Evolutionary conservation across 2,797 vertebrate genomes (phyloP), one percentile per base, ranked within the genome.

Genomic region (Coilia nasus): DNA sequence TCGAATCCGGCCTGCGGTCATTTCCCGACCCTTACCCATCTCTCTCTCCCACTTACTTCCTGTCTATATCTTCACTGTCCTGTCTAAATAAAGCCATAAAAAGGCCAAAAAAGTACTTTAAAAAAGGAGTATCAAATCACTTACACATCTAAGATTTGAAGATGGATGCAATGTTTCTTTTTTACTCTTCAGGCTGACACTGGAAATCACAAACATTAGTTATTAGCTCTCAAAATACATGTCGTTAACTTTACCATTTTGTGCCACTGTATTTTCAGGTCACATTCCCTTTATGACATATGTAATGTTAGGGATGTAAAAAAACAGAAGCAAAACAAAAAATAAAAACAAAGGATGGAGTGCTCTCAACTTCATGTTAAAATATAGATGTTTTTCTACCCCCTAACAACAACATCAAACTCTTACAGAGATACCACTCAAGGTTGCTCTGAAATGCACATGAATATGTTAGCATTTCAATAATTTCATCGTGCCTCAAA

Each of bases 401-500:
- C 64, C 15, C 64, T 31, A 35, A 71, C 64, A 71, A 35, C 31
- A 35, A 71, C 64, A 71, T 15, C 25, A 71, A 25, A 31, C 64
- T 4, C 64, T 31, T 31, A 12, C 64, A 71, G 64, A 31, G 25
- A 35, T 7, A 35, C 12, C 64, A 35, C 64, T 71, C 19, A 81
- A 81, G 78, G 46, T 44, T 47, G 78, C 78, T 44, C n/a, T 44
- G 19, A 81, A n/a, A 50, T 47, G 78, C 78, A 81, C 78, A 50
- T 81, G 46, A 81, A 50, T 50, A 81, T 50, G 23, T 81, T 41
- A 64, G 9, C 62, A 71, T 71, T 31, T 5, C 31, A 31, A 31
- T 28, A 31, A 71, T 15, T 71, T 35, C 64, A 35, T 31, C 5
- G 28, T 15, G 25, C 10, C 19, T 71, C 25, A 15, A 71, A 71